A percentile compares a stretch with the other conserved stretches of the same genome.
These are phyloP conservation scores for Sparus aurata DNA, from an alignment of 2,797 vertebrate genomes.

Conservation along the genomic window DNA sequence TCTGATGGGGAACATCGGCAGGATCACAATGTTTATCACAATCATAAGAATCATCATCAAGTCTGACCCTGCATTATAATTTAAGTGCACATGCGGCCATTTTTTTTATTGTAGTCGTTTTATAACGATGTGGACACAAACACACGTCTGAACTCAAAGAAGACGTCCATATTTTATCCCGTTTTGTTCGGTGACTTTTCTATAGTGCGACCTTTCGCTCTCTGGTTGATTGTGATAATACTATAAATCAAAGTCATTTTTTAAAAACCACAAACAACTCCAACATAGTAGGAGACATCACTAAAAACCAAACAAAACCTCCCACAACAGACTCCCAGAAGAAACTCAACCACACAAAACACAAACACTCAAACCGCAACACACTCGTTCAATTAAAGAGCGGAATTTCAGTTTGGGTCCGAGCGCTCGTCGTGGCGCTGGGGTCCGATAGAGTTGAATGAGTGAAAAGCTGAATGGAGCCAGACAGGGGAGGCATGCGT, in stretches of 20 bases:
- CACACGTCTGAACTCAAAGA: not conserved
- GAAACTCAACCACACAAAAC: not conserved
- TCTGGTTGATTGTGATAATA: not conserved
- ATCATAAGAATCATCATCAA: not conserved
- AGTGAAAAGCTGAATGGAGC: constrained; percentile 81
- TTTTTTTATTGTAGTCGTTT: not conserved
- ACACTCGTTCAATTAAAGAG: not conserved
- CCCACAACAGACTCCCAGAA: not conserved
- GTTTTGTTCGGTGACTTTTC: not conserved
- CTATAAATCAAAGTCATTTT: not conserved
- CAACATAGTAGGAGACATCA: not conserved
- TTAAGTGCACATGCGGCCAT: not conserved
- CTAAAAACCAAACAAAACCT: not conserved
- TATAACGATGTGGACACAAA: not conserved
- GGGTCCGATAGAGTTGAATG: constrained; percentile 75
- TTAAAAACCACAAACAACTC: not conserved
- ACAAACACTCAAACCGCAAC: not conserved
- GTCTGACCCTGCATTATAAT: not conserved
- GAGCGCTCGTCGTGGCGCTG: constrained; percentile 4
- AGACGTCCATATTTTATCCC: not conserved
- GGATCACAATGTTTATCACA: not conserved
- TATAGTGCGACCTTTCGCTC: not conserved
- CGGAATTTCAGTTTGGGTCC: not conserved
- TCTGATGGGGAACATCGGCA: not conserved
- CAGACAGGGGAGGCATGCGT: constrained; percentile 70